Conservation (phyloP, 1,140 invertebrate species). For the Drosophila pandora region DNA sequence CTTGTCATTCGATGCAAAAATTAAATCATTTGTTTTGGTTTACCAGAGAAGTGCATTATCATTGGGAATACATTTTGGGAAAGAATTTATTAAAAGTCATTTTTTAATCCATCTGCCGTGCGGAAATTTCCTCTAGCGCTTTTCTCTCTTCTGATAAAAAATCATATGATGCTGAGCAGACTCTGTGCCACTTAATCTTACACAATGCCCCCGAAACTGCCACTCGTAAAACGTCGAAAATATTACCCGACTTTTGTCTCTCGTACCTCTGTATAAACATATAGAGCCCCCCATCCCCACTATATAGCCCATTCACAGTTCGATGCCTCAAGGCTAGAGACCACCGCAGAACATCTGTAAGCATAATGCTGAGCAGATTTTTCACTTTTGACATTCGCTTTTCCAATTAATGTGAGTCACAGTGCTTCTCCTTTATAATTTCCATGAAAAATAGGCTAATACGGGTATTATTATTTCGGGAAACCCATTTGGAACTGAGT, state of each 20-base stretch:
- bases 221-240: slow-evolving; percentile 63
- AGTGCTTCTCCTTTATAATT: neutral
- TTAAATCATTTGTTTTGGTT: slow-evolving; percentile 2
- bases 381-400: slow-evolving; percentile 15
- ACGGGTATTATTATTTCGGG: slow-evolving; percentile 16
- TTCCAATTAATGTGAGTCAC: slow-evolving; percentile 50
- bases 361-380: slow-evolving; percentile 33
- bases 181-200: slow-evolving; percentile 55
- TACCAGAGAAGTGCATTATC: slow-evolving; percentile 15
- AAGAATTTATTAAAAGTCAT: neutral
- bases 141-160: slow-evolving; percentile 34
- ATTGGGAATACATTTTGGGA: neutral
- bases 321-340: slow-evolving; percentile 61
- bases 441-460: too few relatives aligned
- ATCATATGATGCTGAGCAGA: slow-evolving; percentile 48
- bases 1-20: neutral
- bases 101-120: neutral
- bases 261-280: slow-evolving; percentile 20
- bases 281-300: slow-evolving; percentile 9
- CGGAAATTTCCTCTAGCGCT: slow-evolving; percentile 5
- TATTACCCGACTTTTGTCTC: slow-evolving; percentile 55
- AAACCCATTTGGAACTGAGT: slow-evolving; percentile 50
- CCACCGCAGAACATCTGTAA: slow-evolving; percentile 53
- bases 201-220: slow-evolving; percentile 44
- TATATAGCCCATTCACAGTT: slow-evolving; percentile 47